These are phyloP conservation scores for Porites divaricata DNA, from an alignment of 92 coral and sea anemone genomes.

Conservation along the genomic window DNA sequence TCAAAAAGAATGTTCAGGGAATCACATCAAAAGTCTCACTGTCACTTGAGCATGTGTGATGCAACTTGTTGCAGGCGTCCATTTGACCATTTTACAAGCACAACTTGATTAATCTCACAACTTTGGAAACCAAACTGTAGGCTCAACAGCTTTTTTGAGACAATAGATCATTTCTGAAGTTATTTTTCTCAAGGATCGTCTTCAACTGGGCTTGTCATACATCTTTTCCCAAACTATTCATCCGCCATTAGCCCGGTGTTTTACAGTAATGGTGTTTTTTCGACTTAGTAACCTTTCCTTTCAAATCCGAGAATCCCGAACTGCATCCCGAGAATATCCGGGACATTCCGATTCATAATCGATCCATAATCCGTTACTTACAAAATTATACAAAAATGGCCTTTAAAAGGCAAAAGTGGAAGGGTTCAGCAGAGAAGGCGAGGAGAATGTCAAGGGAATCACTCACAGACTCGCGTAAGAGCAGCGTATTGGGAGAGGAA, in stretches of 20 bases:
- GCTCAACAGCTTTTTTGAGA: too few relatives aligned
- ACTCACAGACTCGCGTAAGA: constrained; percentile 44
- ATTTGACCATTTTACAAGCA: too few relatives aligned
- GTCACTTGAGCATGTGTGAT: not conserved
- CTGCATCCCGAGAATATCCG: not conserved
- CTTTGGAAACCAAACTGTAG: too few relatives aligned
- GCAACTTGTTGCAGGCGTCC: too few relatives aligned
- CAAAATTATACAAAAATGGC: constrained; percentile 27
- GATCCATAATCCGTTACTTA: not conserved
- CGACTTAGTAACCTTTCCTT: constrained; percentile 32
- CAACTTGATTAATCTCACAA: too few relatives aligned
- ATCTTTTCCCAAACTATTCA: not conserved
- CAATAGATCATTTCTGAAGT: too few relatives aligned
- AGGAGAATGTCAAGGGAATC: constrained; percentile 76
- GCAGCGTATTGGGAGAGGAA: constrained; percentile 82
- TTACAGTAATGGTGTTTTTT: not conserved
- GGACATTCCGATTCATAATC: constrained; percentile 13
- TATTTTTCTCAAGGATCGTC: not conserved
- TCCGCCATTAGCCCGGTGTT: not conserved
- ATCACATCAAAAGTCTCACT: not conserved
- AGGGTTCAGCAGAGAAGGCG: constrained; percentile 80
- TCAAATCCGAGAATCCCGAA: not conserved
- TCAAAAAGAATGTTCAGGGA: not conserved
- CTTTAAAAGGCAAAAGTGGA: constrained; percentile 79
- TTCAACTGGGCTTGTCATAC: not conserved